These are phyloP conservation scores for Xenus cinereus DNA, from an alignment of 2,113 vertebrate species.

Conservation along the genomic window DNA sequence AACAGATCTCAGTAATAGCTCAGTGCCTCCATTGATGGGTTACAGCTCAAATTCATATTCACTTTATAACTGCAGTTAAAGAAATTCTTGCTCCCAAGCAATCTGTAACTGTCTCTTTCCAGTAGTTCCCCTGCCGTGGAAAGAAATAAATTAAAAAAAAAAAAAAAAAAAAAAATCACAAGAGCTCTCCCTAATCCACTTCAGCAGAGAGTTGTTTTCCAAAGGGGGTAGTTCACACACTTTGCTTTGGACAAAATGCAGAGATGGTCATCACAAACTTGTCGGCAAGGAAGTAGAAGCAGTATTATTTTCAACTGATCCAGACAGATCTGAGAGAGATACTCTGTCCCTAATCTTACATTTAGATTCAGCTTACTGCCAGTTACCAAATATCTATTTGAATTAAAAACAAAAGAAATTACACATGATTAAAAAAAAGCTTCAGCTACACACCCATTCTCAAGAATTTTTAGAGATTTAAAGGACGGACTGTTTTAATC, in stretches of 20 bases:
- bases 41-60: background rate
- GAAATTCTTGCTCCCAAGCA: background rate
- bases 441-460: background rate
- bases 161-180: background rate
- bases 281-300: background rate
- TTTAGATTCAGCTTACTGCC: background rate
- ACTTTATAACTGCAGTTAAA: background rate
- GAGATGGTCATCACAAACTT: background rate
- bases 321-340: background rate
- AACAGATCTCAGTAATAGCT: background rate
- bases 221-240: background rate
- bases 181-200: background rate
- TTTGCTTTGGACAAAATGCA: background rate
- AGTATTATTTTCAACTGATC: background rate
- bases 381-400: background rate
- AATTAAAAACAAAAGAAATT: background rate
- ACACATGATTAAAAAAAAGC: background rate
- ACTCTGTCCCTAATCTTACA: background rate
- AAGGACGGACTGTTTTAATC: conserved; percentile 9
- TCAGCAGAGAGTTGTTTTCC: background rate
- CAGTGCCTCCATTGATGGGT: background rate
- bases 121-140: background rate
- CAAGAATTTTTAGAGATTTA: background rate
- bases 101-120: background rate
- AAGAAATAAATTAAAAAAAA: background rate